Evolutionary conservation across 2,797 vertebrate genomes (phyloP), one percentile per base, ranked within the genome.

Genomic region (Mallotus villosus): DNA sequence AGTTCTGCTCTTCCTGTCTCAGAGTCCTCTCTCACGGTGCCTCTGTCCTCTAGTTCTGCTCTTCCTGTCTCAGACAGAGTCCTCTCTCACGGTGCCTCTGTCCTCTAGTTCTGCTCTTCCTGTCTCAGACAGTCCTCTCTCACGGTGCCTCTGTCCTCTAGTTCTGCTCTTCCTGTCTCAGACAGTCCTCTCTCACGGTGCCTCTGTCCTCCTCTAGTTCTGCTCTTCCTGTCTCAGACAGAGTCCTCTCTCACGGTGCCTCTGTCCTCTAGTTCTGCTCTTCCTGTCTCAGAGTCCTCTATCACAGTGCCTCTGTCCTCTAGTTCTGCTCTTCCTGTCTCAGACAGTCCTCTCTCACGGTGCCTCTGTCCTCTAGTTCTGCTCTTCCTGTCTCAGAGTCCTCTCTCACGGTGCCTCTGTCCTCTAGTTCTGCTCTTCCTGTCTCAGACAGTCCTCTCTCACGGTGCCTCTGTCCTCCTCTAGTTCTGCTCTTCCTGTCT

Each of bases 331-430:
- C n/a, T 51, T 24, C 25, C 57, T 17, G 3, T 62, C 25, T 68
- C 67, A 21, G 5, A 5, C 32, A 21, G 37, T 51, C 68, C 49
- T 24, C 25, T 14, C 25, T 68, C 53, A 14, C 32, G 0, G 32
- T 34, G 32, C 7, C 67, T 14, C 67, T 29, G n/a, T 53, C 46
- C 19, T 22, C 73, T n/a, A n/a, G n/a, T n/a, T n/a, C n/a, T n/a
- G n/a, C n/a, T n/a, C n/a, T 51, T 24, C 25, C 57, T 17, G 3
- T 62, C 25, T 68, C 32, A 6, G 32, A 21, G 37, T 51, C 68
- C 49, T 24, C 25, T 14, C 25, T 68, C 53, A 14, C 32, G 0
- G 32, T 34, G 32, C 7, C 67, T 14, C 67, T 29, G n/a, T 53
- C 46, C 19, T 22, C 73, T n/a, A n/a, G n/a, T n/a, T n/a, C n/a